Evolutionary conservation across 2,113 vertebrate species (phyloP), one percentile per base, ranked within the genome.

Genomic region (Tetrax tetrax): DNA sequence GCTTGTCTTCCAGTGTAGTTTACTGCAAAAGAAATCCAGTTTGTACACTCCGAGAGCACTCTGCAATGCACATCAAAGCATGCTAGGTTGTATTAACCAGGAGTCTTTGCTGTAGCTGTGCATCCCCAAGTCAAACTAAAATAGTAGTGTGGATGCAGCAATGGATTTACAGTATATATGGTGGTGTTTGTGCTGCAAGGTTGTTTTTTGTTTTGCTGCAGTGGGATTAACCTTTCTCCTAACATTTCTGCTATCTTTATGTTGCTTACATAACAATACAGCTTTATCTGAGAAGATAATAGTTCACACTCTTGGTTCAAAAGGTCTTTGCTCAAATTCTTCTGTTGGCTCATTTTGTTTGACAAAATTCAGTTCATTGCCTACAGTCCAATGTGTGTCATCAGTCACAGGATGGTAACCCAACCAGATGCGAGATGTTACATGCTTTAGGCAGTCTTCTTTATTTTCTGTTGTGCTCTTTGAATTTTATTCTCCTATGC

Each of bases 251-350:
- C 37, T 83, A 4, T 81, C 50, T 84, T 81, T 75, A 12, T 78
- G 33, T 78, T 89, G 51, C 87, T 96, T 96, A 68, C 24, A 51
- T 87, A 96, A 85, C 61, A 75, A 13, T 41, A n/a, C n/a, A 59
- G 69, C 20, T 88, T 61, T 72, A 13, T 77, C 59, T 50, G n/a
- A 80, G 50, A 92, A 83, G 37, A 63, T 83, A 92, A 48, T 86
- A 28, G 38, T 94, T 86, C n/a, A 37, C 91, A 60, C 56, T 75
- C 38, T 81, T 78, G 35, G 22, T 77, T 92, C 22, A 87, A 78
- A 89, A 83, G 38, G 56, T 89, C 80, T 92, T 83, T 69, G 45
- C 72, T 92, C 64, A 83, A 70, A 86, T 81, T 90, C 47, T 86
- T 47, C 43, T 51, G 17, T 61, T 65, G 76, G 54, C 59, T 93